Percentiles rank a stretch among this genome's conserved stretches.
Conservation (phyloP, 2,797 vertebrate genomes). For the Pseudocheirus occidentalis region DNA sequence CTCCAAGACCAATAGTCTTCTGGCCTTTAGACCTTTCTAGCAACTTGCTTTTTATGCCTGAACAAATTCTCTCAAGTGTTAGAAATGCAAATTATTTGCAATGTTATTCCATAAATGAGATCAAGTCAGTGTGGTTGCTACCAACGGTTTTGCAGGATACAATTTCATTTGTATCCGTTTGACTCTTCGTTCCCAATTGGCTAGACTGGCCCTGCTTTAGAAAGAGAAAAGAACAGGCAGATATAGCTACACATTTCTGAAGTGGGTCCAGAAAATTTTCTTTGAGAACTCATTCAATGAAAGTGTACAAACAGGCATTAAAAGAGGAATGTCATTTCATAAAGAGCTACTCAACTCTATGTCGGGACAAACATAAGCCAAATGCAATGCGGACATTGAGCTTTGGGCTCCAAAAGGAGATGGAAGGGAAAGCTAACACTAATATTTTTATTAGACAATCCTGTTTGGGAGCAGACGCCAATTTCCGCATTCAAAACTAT, state of each 20-base stretch:
- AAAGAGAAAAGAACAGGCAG: slow-evolving; percentile 68
- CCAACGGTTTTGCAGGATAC: slow-evolving; percentile 80
- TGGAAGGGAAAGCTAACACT: slow-evolving; percentile 77
- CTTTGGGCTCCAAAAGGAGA: slow-evolving; percentile 75
- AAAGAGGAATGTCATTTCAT: slow-evolving; percentile 80
- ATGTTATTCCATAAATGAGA: slow-evolving; percentile 83
- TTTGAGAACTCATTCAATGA: slow-evolving; percentile 77
- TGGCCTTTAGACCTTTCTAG: background rate
- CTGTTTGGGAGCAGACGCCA: slow-evolving; percentile 76
- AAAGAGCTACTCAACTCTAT: slow-evolving; percentile 79
- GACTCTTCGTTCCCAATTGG: slow-evolving; percentile 73
- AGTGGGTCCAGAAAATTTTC: slow-evolving; percentile 80
- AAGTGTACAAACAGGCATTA: slow-evolving; percentile 79
- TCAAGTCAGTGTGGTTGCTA: slow-evolving; percentile 77
- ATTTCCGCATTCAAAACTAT: slow-evolving; percentile 74
- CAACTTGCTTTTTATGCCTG: slow-evolving; percentile 73
- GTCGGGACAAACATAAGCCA: slow-evolving; percentile 80
- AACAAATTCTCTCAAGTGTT: slow-evolving; percentile 77
- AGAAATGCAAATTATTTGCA: slow-evolving; percentile 79
- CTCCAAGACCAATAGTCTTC: background rate
- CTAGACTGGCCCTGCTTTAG: slow-evolving; percentile 78
- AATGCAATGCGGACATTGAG: slow-evolving; percentile 76
- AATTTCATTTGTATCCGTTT: slow-evolving; percentile 82
- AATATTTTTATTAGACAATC: slow-evolving; percentile 79
- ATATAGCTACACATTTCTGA: slow-evolving; percentile 78